These are phyloP conservation scores for Invenusta paracnida DNA, from an alignment of 2,888 invertebrate species.

Conservation along the genomic window DNA sequence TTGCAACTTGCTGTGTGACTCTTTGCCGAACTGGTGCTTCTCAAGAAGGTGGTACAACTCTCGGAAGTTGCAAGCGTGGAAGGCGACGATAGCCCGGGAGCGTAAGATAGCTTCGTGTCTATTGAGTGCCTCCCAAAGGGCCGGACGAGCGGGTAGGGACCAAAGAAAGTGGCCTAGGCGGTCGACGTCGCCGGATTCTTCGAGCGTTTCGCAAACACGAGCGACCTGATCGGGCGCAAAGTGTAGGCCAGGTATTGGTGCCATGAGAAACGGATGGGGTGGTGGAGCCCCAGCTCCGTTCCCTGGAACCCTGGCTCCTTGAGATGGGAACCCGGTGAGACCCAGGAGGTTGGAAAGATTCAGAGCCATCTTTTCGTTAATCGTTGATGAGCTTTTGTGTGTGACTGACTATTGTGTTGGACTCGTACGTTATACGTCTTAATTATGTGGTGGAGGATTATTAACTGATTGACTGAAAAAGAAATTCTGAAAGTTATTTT, in stretches of 20 bases:
- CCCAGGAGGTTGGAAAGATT: slow-evolving; percentile 7
- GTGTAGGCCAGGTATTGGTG: slow-evolving; percentile 22
- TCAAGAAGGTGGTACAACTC: slow-evolving; percentile 83
- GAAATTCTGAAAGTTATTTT: not conserved
- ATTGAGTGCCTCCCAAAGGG: slow-evolving; percentile 74
- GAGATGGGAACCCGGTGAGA: slow-evolving; percentile 22
- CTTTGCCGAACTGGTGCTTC: slow-evolving; percentile 80
- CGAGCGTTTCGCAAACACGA: slow-evolving; percentile 59
- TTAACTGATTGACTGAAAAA: not conserved
- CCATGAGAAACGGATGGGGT: not conserved
- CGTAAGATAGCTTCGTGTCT: slow-evolving; percentile 80
- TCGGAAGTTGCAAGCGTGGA: slow-evolving; percentile 81
- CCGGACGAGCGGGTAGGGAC: slow-evolving; percentile 77
- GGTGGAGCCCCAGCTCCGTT: not conserved
- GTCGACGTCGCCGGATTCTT: slow-evolving; percentile 64
- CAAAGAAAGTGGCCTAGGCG: slow-evolving; percentile 77
- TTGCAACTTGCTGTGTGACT: slow-evolving; percentile 77
- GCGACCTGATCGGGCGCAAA: slow-evolving; percentile 41
- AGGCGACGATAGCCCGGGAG: slow-evolving; percentile 79
- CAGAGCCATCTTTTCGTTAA: not conserved
- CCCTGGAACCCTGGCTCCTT: not conserved
- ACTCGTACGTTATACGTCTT: not conserved
- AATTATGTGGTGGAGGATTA: not conserved
- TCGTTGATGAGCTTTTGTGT: no score
- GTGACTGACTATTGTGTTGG: not conserved